A percentile compares a stretch with the other conserved stretches of the same genome.
Evolutionary conservation across 2,888 invertebrate genomes (phyloP).

Genomic region (Onchidella celtica): DNA sequence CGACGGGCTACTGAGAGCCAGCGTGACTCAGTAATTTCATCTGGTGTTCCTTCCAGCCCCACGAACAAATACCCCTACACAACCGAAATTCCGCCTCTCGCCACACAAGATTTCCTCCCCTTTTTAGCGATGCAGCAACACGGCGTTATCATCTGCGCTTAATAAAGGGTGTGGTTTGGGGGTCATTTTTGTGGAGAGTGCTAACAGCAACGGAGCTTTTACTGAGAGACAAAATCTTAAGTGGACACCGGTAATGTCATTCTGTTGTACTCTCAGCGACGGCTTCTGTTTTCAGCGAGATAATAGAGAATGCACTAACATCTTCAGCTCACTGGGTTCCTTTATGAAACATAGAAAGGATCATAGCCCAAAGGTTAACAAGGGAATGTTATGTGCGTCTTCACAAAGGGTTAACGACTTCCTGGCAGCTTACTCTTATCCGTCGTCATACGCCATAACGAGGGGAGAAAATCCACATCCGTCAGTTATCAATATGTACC

Average conservation of each 20-base stretch:
- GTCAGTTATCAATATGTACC: no score
- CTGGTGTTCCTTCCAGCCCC: conserved; percentile 16
- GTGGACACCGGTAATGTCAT: conserved; percentile 24
- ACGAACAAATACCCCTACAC: conserved; percentile 5
- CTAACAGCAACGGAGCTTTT: not conserved
- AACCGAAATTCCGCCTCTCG: not conserved
- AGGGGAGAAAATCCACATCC: no score
- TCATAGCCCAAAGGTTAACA: no score
- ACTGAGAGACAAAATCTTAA: not conserved
- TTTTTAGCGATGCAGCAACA: not conserved
- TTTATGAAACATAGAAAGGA: no score
- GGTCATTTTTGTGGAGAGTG: not conserved
- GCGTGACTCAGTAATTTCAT: conserved; percentile 40
- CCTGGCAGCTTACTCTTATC: no score
- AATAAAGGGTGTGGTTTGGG: conserved; percentile 5
- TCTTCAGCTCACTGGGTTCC: no score
- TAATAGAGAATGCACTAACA: no score
- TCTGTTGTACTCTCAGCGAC: not conserved
- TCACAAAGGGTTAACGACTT: no score
- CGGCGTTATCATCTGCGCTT: not conserved
- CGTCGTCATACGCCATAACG: no score
- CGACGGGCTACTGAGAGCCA: not conserved
- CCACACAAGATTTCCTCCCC: not conserved
- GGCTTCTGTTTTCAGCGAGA: no score
- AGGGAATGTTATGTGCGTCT: no score